Evolutionary conservation across 2,797 vertebrate species (phyloP), one percentile per base, ranked within the genome.

Genomic region (Myotis findleyi): DNA sequence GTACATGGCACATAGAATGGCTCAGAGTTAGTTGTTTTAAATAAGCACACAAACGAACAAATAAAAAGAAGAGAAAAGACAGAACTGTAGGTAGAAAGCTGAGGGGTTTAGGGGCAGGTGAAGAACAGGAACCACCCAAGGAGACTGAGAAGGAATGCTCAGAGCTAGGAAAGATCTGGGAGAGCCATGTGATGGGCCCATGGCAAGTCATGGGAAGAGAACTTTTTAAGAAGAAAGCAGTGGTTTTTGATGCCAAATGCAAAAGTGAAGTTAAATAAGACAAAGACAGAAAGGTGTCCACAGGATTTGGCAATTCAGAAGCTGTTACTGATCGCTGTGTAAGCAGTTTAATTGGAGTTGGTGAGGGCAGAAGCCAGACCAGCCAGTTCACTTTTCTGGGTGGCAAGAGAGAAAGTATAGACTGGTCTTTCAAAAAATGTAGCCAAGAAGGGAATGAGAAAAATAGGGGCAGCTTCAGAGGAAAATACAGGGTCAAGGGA

Each of bases 201-300:
- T 6, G 41, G 53, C 27, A 41, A 68, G 92, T 51, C 72, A 72
- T 6, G 36, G 77, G 30, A 79, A 87, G 14, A 77, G 69, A 90
- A 17, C 51, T 87, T 88, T 90, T 87, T 66, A 44, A 72, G 68
- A 49, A 87, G 33, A 89, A 47, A 44, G 36, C 53, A 44, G 33
- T 77, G 77, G 30, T 41, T 91, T 86, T 77, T 47, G 53, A 20
- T 64, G 73, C 8, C 47, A 89, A 84, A 69, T 49, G 49, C 51
- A 84, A 89, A 94, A 80, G 20, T 73, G 59, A 94, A 83, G 82
- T 84, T 47, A 90, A 87, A n/a, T 30, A 76, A 90, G 66, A 47
- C 23, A 86, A 55, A 93, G 85, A 23, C 33, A 81, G 75, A 76
- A 75, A 80, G 53, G 10, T 41, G 20, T 55, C 68, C 44, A 72